These are phyloP conservation scores for Anarhynchus alexandrinus DNA, from an alignment of 2,113 vertebrate genomes.

Conservation along the genomic window DNA sequence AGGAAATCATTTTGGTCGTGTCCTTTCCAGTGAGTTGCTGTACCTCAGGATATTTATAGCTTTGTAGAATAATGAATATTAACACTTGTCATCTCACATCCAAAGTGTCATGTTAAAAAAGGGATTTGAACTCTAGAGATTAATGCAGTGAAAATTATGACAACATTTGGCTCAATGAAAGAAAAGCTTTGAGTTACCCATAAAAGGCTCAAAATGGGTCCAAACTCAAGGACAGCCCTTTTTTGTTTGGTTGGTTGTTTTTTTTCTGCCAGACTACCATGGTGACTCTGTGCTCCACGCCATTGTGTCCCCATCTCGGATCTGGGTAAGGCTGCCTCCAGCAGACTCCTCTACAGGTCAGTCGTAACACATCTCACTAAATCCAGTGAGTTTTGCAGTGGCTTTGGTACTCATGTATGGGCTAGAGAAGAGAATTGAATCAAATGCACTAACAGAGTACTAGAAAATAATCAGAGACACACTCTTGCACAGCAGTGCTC, in stretches of 20 bases:
- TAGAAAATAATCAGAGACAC: not conserved
- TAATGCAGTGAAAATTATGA: conserved; percentile 48
- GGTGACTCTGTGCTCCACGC: not conserved
- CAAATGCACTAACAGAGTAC: not conserved
- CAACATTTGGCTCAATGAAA: conserved; percentile 20
- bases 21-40: conserved; percentile 38
- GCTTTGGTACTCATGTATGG: not conserved
- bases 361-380: not conserved
- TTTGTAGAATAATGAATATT: conserved; percentile 60
- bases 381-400: not conserved
- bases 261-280: not conserved
- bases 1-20: conserved; percentile 21
- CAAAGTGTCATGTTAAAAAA: conserved; percentile 49
- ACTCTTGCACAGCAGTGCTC: not conserved
- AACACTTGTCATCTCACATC: conserved; percentile 58
- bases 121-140: conserved; percentile 56
- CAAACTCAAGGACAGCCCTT: not conserved
- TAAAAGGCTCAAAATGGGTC: not conserved
- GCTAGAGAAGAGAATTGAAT: not conserved
- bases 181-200: conserved; percentile 16
- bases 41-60: conserved; percentile 52
- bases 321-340: not conserved
- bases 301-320: not conserved
- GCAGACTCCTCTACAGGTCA: not conserved
- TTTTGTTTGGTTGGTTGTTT: not conserved